These are phyloP conservation scores for Mactromeris polynyma DNA, from an alignment of 2,888 invertebrate genomes.

Conservation along the genomic window DNA sequence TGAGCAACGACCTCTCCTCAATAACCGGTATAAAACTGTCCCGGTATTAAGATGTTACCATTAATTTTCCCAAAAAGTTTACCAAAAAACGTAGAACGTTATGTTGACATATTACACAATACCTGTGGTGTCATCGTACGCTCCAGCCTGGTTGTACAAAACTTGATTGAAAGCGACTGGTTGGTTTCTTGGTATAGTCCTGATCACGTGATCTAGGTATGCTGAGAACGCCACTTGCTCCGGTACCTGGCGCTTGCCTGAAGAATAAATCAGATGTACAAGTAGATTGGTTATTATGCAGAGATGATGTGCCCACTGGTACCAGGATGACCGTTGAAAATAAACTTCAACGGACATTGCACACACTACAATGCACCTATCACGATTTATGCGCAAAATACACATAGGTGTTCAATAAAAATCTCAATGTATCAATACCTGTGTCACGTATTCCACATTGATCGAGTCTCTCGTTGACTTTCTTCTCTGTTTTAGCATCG, in stretches of 20 bases:
- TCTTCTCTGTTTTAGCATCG: not conserved
- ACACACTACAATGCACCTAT: too few species aligned
- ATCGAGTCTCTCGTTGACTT: not conserved
- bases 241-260: not conserved
- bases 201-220: conserved; percentile 53
- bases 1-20: too few species aligned
- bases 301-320: too few species aligned
- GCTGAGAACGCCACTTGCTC: conserved; percentile 52
- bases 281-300: too few species aligned
- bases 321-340: too few species aligned
- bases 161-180: conserved; percentile 48
- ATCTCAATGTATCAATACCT: not conserved
- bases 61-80: too few species aligned
- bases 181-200: conserved; percentile 23
- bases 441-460: not conserved
- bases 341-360: too few species aligned
- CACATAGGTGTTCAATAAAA: too few species aligned
- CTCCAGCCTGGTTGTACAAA: conserved; percentile 45
- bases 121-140: conserved; percentile 42
- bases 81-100: too few species aligned
- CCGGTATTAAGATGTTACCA: too few species aligned
- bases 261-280: not conserved
- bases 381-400: too few species aligned
- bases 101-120: not conserved
- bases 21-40: too few species aligned